Evolutionary conservation across 1,140 invertebrate species (phyloP).

Genomic region (Bombyx mandarina): DNA sequence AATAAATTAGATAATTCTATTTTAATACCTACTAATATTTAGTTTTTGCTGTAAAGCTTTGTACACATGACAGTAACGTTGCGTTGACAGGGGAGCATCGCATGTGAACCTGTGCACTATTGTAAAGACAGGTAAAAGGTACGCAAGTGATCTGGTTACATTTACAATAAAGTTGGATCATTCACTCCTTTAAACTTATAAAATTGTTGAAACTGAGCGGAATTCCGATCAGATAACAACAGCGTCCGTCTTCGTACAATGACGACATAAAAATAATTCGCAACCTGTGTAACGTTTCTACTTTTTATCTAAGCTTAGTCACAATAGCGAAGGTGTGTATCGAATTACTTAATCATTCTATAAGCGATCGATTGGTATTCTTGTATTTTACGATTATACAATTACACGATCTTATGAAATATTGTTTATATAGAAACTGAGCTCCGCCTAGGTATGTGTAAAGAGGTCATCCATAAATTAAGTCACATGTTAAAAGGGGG

Average conservation of each 20-base stretch:
- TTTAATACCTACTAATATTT: background rate
- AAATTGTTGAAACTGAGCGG: slow-evolving; percentile 30
- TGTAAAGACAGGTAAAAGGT: slow-evolving; percentile 39
- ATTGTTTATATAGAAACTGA: no score
- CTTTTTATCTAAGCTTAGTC: slow-evolving; percentile 16
- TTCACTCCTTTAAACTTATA: slow-evolving; percentile 50
- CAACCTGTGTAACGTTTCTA: slow-evolving; percentile 18
- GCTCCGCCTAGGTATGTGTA: no score
- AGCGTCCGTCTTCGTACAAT: slow-evolving; percentile 44
- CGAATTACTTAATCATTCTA: background rate
- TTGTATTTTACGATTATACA: no score
- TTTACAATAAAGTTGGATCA: slow-evolving; percentile 30
- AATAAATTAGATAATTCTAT: no score
- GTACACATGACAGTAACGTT: slow-evolving; percentile 13
- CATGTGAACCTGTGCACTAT: slow-evolving; percentile 41
- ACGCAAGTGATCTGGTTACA: slow-evolving; percentile 51
- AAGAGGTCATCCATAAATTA: no score
- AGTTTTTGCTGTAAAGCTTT: background rate
- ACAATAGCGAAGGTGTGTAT: background rate
- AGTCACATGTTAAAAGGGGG: no score
- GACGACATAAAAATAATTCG: slow-evolving; percentile 31
- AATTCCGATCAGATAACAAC: slow-evolving; percentile 64
- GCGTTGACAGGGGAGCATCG: slow-evolving; percentile 28
- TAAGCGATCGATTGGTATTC: background rate
- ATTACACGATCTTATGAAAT: no score